These are phyloP conservation scores for Parus major DNA, from an alignment of 2,113 vertebrate genomes.

Conservation along the genomic window DNA sequence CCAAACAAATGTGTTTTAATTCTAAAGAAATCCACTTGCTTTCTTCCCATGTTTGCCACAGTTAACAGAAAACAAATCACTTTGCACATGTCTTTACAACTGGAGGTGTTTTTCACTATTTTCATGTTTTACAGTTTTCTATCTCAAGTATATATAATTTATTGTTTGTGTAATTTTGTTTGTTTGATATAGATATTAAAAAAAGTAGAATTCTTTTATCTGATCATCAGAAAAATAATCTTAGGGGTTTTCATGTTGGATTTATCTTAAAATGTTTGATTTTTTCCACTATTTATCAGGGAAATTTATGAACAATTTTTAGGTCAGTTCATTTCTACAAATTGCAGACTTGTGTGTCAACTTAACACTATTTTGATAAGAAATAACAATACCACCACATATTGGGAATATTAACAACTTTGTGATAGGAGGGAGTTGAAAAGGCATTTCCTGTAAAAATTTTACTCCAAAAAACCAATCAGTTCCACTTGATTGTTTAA, in stretches of 20 bases:
- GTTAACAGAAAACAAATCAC: neutral
- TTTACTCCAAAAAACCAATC: neutral
- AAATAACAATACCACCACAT: accelerated
- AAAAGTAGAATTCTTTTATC: neutral
- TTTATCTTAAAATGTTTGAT: neutral
- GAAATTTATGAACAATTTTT: neutral
- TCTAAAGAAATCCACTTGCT: neutral
- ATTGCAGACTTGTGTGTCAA: neutral
- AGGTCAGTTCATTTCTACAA: neutral
- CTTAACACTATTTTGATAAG: neutral
- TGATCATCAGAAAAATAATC: neutral
- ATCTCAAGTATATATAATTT: neutral
- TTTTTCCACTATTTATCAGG: neutral
- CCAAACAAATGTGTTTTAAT: neutral
- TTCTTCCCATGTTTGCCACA: neutral
- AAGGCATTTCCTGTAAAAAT: neutral
- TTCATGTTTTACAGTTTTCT: neutral
- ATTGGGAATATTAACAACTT: neutral
- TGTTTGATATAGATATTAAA: neutral
- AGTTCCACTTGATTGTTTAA: neutral
- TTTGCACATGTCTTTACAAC: neutral
- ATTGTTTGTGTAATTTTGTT: neutral
- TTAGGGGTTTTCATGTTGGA: neutral
- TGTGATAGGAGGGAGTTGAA: neutral
- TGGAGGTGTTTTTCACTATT: neutral